Percentiles rank a stretch among this genome's conserved stretches.
These are phyloP conservation scores for Teleiodes luculella DNA, from an alignment of 2,888 invertebrate species.

Conservation along the genomic window DNA sequence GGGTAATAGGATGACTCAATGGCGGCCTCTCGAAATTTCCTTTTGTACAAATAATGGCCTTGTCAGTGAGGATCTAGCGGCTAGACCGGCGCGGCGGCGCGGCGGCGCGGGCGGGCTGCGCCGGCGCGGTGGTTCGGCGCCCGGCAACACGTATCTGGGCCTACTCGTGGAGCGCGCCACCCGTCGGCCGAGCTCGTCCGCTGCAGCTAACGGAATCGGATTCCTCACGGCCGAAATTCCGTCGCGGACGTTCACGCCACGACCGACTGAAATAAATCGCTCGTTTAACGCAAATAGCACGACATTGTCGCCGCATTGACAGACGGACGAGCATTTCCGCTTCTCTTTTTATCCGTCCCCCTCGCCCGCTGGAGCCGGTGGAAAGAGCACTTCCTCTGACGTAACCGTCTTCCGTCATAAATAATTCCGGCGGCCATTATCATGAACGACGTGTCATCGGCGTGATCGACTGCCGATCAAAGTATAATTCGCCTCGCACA, in stretches of 20 bases:
- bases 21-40: constrained; percentile 71
- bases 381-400: constrained; percentile 49
- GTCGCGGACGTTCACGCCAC: constrained; percentile 72
- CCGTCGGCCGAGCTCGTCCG: constrained; percentile 15
- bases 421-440: constrained; percentile 40
- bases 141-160: constrained; percentile 39
- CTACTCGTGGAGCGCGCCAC: constrained; percentile 26
- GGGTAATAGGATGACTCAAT: constrained; percentile 63
- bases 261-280: constrained; percentile 76
- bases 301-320: constrained; percentile 73
- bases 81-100: constrained; percentile 30
- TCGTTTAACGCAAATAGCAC: constrained; percentile 76
- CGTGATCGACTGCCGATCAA: constrained; percentile 24
- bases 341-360: constrained; percentile 59
- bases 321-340: constrained; percentile 70
- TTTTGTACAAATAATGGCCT: constrained; percentile 59
- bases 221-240: constrained; percentile 75
- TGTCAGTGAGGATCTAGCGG: constrained; percentile 52
- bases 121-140: constrained; percentile 27
- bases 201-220: constrained; percentile 65
- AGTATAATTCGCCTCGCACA: constrained; percentile 44
- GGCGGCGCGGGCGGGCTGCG: constrained; percentile 23
- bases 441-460: constrained; percentile 28
- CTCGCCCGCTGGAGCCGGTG: constrained; percentile 19
- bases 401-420: constrained; percentile 50